Evolutionary conservation across 2,797 vertebrate species (phyloP).

Genomic region (Martes flavigula): DNA sequence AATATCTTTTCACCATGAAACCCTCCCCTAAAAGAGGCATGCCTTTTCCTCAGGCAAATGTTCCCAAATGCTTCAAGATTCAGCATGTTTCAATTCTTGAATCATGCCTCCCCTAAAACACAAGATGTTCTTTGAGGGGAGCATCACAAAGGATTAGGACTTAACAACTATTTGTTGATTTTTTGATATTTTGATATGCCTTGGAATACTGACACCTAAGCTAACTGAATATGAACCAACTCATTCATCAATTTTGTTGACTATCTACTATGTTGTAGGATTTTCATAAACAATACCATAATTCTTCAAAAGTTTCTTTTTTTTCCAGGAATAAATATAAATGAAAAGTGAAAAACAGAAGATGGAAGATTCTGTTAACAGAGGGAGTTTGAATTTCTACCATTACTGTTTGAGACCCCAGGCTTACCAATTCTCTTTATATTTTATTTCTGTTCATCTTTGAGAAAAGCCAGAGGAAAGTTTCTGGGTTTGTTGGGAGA

Average conservation of each 20-base stretch:
- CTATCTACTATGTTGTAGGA: not conserved
- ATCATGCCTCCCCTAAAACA: not conserved
- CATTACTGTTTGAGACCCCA: not conserved
- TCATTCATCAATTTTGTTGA: not conserved
- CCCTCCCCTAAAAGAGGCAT: not conserved
- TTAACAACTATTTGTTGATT: not conserved
- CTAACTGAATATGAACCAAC: not conserved
- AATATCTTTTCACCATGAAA: not conserved
- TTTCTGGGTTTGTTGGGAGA: not conserved
- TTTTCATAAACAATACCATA: not conserved
- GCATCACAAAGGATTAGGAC: not conserved
- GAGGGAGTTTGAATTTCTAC: not conserved
- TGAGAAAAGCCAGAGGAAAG: not conserved
- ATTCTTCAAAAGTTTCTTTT: not conserved
- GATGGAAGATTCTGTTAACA: not conserved
- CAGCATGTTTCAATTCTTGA: not conserved
- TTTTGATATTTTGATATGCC: not conserved
- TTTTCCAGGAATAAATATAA: conserved; percentile 8
- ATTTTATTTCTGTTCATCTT: conserved; percentile 4
- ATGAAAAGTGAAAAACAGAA: not conserved
- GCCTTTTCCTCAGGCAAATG: not conserved
- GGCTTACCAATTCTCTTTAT: not conserved
- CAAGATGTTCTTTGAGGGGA: not conserved
- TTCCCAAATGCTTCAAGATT: not conserved
- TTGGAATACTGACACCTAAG: not conserved